Conservation (phyloP, 2,113 vertebrate genomes). For the Rhipidura dahli region DNA sequence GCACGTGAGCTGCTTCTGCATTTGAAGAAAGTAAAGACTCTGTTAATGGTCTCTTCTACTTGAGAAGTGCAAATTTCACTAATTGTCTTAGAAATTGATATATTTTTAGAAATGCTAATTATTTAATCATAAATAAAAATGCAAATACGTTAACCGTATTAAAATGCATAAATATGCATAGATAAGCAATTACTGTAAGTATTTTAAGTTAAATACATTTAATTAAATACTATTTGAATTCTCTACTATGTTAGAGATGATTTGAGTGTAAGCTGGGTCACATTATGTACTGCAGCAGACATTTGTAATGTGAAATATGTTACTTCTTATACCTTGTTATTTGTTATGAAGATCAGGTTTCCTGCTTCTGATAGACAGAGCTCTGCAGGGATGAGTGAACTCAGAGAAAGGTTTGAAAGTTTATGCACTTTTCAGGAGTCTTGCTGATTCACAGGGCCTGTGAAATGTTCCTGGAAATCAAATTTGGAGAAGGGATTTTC, state of each 20-base stretch:
- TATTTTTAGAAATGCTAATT: not conserved
- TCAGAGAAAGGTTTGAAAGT: not conserved
- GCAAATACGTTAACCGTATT: not conserved
- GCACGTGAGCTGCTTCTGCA: not conserved
- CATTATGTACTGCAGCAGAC: not conserved
- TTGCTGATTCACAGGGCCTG: not conserved
- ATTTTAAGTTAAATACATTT: not conserved
- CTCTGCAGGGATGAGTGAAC: not conserved
- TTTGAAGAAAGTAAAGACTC: not conserved
- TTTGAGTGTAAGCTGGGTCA: not conserved
- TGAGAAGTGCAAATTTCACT: not conserved
- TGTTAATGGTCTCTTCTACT: not conserved
- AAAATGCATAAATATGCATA: not conserved
- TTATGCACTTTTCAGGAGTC: not conserved
- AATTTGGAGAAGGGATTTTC: not conserved
- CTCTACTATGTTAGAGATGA: not conserved
- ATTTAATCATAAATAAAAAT: constrained; percentile 7
- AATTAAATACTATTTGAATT: not conserved
- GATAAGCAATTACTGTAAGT: not conserved
- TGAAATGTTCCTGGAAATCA: not conserved
- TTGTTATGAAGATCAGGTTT: not conserved
- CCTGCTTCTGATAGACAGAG: not conserved
- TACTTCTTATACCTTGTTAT: not conserved
- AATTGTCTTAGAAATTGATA: not conserved
- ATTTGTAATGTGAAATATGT: not conserved